These are phyloP conservation scores for Cercopithecus neglectus DNA, from an alignment of 2,797 vertebrate genomes.

Conservation along the genomic window DNA sequence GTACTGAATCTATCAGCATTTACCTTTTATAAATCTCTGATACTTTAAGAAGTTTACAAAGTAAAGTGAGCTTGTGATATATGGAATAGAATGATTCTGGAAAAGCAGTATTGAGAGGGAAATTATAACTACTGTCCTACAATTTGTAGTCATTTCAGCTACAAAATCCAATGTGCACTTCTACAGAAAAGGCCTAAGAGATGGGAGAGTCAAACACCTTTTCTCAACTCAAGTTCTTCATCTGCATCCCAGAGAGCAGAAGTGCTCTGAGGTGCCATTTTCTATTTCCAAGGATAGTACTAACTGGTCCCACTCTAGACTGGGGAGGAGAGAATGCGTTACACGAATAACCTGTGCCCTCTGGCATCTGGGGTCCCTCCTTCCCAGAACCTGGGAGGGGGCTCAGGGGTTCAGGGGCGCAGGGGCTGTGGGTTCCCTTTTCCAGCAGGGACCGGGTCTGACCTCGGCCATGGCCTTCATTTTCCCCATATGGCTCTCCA, in stretches of 20 bases:
- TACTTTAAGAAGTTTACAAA: background rate
- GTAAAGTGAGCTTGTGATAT: background rate
- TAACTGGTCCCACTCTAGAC: background rate
- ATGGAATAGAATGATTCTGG: background rate
- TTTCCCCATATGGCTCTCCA: background rate
- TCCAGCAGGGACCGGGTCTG: background rate
- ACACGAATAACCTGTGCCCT: too few relatives aligned
- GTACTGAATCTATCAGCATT: background rate
- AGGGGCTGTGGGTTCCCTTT: background rate
- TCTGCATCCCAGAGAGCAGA: background rate
- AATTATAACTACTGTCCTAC: accelerated
- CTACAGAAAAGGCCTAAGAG: background rate
- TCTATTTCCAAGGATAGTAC: too few relatives aligned
- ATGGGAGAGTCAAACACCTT: background rate
- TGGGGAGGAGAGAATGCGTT: background rate
- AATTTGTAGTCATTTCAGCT: background rate
- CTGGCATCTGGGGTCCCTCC: background rate
- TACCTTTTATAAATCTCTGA: background rate
- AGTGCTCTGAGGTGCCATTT: background rate
- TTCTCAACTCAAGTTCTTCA: background rate
- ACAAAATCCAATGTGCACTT: background rate
- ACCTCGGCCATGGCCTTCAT: background rate
- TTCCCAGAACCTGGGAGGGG: background rate
- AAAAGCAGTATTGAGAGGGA: background rate
- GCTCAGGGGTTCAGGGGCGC: too few relatives aligned